Conservation (phyloP, 64 coral and sea anemone species). For the Porites lutea region DNA sequence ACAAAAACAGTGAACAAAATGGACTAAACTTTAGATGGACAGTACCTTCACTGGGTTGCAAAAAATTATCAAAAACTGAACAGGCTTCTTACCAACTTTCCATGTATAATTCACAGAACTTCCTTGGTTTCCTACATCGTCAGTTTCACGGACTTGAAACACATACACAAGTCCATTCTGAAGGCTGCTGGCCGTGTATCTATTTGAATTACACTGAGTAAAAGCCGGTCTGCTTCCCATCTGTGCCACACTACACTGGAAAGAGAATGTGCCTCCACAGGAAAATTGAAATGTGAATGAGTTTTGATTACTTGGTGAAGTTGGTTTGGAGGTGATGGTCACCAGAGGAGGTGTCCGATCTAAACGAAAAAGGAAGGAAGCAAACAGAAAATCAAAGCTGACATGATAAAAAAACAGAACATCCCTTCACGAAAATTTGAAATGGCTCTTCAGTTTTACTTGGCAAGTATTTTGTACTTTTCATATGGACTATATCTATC, state of each 20-base stretch:
- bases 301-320: slow-evolving; percentile 35
- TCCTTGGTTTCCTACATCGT: slow-evolving; percentile 78
- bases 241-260: slow-evolving; percentile 49
- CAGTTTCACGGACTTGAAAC: slow-evolving; percentile 63
- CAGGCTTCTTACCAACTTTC: slow-evolving; percentile 63
- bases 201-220: slow-evolving; percentile 46
- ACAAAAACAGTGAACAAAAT: too few species aligned
- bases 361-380: slow-evolving; percentile 17
- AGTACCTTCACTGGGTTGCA: too few species aligned
- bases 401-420: too few species aligned
- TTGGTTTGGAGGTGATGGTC: slow-evolving; percentile 60
- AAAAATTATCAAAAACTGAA: background rate
- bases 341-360: slow-evolving; percentile 69
- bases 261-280: slow-evolving; percentile 47
- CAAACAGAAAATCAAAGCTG: too few species aligned
- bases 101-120: slow-evolving; percentile 36
- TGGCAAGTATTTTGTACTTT: too few species aligned
- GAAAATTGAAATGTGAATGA: slow-evolving; percentile 53
- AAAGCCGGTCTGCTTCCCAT: slow-evolving; percentile 37
- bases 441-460: too few species aligned
- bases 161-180: slow-evolving; percentile 57
- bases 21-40: too few species aligned
- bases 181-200: slow-evolving; percentile 29
- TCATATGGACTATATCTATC: too few species aligned
- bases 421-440: too few species aligned